Evolutionary conservation across 2,113 vertebrate genomes (phyloP).

Genomic region (Apteryx mantelli): DNA sequence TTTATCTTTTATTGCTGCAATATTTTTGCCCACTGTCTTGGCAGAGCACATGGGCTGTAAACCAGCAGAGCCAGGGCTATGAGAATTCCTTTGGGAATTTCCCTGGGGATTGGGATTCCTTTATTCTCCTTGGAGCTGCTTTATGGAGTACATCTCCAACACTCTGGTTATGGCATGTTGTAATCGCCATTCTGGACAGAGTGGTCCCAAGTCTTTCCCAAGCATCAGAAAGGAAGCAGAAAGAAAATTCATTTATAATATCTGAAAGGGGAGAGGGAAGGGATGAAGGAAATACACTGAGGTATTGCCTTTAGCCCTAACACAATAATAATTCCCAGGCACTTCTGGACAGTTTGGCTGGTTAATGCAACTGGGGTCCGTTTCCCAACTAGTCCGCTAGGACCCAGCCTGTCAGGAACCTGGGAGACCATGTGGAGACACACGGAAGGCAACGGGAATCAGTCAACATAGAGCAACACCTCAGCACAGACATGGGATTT

Average conservation of each 20-base stretch:
- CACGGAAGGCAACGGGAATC: background rate
- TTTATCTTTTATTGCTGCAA: background rate
- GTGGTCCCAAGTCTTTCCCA: background rate
- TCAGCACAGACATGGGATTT: background rate
- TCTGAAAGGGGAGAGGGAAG: background rate
- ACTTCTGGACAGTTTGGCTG: background rate
- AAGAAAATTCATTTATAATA: background rate
- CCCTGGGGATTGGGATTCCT: background rate
- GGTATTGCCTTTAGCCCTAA: background rate
- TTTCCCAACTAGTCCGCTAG: background rate
- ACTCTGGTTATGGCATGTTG: accelerated
- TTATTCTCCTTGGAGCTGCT: background rate
- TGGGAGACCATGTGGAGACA: background rate
- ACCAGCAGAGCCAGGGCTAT: background rate
- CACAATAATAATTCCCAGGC: background rate
- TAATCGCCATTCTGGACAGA: background rate
- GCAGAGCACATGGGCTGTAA: background rate
- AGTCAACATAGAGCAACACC: background rate
- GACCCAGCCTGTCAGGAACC: background rate
- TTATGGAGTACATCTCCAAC: background rate
- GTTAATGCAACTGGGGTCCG: background rate
- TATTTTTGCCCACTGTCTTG: background rate
- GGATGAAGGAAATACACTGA: background rate
- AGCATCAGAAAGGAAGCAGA: background rate
- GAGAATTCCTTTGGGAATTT: background rate